These are phyloP conservation scores for Ephydatia muelleri DNA, from an alignment of 37 sponge, comb jelly and placozoan species.

Conservation along the genomic window DNA sequence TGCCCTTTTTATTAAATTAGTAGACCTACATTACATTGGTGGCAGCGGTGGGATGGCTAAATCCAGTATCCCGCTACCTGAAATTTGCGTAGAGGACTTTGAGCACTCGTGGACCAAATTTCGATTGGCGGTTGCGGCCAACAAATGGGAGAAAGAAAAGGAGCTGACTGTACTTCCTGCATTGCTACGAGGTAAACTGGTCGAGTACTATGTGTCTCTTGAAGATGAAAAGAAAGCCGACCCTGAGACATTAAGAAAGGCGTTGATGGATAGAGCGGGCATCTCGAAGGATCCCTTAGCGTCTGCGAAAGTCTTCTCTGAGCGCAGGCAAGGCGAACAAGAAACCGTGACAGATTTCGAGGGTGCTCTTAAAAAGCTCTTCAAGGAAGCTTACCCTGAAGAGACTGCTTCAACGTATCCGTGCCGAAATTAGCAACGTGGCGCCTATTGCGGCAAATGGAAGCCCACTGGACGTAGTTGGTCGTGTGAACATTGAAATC, in stretches of 20 bases:
- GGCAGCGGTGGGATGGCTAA: too few relatives aligned
- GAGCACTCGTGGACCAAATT: too few relatives aligned
- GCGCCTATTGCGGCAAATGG: too few relatives aligned
- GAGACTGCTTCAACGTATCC: too few relatives aligned
- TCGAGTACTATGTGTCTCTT: constrained; percentile 17
- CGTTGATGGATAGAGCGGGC: constrained; percentile 1
- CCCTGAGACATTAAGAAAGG: constrained; percentile 10
- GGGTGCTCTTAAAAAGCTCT: constrained; percentile 17
- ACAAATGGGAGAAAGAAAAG: constrained; percentile 5
- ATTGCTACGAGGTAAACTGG: constrained; percentile 22
- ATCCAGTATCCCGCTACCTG: too few relatives aligned
- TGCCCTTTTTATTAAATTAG: too few relatives aligned
- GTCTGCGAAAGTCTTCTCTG: constrained; percentile 5
- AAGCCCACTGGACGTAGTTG: too few relatives aligned
- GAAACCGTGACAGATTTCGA: constrained; percentile 28
- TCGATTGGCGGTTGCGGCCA: too few relatives aligned
- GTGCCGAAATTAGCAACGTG: too few relatives aligned
- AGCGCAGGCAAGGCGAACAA: neutral
- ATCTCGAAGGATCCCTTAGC: constrained; percentile 20
- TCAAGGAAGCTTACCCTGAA: constrained; percentile 26
- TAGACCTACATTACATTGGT: too few relatives aligned
- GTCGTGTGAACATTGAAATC: too few relatives aligned
- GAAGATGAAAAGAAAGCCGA: constrained; percentile 7
- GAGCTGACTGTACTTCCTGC: constrained; percentile 12
- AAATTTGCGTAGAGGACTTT: too few relatives aligned